Conservation (phyloP, 2,113 vertebrate species). For the Gila orcuttii region DNA sequence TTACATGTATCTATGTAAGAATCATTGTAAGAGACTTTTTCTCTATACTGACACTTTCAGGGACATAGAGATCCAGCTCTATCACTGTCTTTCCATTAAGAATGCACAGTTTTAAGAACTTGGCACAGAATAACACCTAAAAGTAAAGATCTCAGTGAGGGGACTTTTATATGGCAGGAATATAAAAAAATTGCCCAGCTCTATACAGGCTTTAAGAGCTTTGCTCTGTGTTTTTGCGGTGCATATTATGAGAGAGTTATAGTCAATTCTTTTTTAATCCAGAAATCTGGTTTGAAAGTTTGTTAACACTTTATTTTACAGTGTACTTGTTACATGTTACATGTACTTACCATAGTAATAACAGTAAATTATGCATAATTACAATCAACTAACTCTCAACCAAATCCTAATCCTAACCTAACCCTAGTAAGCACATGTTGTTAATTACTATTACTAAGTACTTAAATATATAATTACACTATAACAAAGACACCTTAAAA, state of each 20-base stretch:
- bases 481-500: no score
- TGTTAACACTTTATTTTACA: no score
- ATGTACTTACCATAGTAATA: no score
- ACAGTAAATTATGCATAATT: no score
- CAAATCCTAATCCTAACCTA: no score
- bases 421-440: no score
- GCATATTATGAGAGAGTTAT: neutral
- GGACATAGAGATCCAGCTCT: constrained; percentile 23
- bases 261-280: neutral
- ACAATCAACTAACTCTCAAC: no score
- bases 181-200: neutral
- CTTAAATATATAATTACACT: no score
- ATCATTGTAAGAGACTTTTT: neutral
- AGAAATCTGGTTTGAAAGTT: neutral
- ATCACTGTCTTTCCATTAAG: constrained; percentile 42
- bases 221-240: constrained; percentile 46
- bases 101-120: constrained; percentile 54
- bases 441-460: no score
- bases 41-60: constrained; percentile 42
- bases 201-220: constrained; percentile 32
- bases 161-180: constrained; percentile 38
- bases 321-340: no score
- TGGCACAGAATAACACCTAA: constrained; percentile 42
- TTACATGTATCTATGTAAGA: neutral
- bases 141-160: constrained; percentile 55